Evolutionary conservation across 2,888 invertebrate species (phyloP), one percentile per base, ranked within the genome.

Genomic region (Linnaemya vulpina): DNA sequence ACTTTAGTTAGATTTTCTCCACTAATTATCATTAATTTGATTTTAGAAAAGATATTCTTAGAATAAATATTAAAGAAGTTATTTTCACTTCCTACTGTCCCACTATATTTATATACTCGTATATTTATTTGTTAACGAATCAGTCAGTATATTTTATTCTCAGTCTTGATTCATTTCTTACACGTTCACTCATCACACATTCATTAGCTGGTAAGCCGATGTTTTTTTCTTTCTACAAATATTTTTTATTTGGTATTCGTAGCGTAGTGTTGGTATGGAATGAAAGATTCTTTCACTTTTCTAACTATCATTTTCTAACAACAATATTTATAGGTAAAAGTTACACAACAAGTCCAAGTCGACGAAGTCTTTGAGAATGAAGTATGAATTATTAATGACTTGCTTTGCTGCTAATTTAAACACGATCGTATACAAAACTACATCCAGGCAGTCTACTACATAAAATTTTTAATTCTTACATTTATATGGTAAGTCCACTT

Each of bases 351-450:
- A 75, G 82, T 82, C 76, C 58, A 60, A 74, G 46, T 70, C 68
- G 35, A 63, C 30, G 51, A 71, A 75, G 68, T 53, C 62, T 74
- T 70, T 53, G 46, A 67, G 73, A 78, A 77, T 81, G 25, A 82
- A 85, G 78, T 85, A 82, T 85, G 85, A 85, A 85, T 85, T 85
- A 85, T 85, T 85, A 85, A 85, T 85, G 82, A 85, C 85, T 85
- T 82, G 85, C 78, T 85, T 79, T 85, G 65, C 74, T 81, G 84
- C 74, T 78, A 85, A 81, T 82, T 84, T 82, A 82, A 82, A 71
- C 70, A 74, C 51, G n/a, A 15, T 46, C 46, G 40, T 49, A 74
- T 55, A 68, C 38, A 62, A 40, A 55, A 55, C 17, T 20, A 58
- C 67, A 65, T 55, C 30, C 30, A 65, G 22, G 20, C 65, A 20